A percentile compares a stretch with the other conserved stretches of the same genome.
Conservation (phyloP, 1,140 invertebrate genomes). For the Phymastichus coffea region DNA sequence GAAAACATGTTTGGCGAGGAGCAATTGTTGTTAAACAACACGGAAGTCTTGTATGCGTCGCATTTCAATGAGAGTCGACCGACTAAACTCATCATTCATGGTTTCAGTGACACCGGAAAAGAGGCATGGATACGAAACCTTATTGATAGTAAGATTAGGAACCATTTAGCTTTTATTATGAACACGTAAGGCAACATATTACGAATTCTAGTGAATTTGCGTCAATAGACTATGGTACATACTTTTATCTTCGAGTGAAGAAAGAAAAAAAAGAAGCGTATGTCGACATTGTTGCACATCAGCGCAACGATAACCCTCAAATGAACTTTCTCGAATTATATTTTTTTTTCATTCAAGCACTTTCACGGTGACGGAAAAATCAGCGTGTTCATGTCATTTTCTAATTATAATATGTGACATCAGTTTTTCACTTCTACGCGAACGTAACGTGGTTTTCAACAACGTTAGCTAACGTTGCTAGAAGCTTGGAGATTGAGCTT, state of each 20-base stretch:
- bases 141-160: constrained; percentile 39
- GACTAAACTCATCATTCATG: constrained; percentile 58
- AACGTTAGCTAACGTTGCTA: too few relatives aligned
- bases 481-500: too few relatives aligned
- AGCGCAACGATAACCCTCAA: constrained; percentile 20
- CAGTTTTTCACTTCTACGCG: constrained; percentile 5
- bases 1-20: constrained; percentile 47
- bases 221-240: constrained; percentile 13
- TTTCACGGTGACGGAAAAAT: constrained; percentile 19
- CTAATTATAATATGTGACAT: constrained; percentile 13
- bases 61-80: constrained; percentile 50
- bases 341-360: constrained; percentile 22
- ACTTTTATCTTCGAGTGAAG: constrained; percentile 23
- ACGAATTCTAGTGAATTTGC: not conserved
- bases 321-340: constrained; percentile 25
- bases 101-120: constrained; percentile 55
- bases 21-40: constrained; percentile 42
- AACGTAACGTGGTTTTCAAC: too few relatives aligned
- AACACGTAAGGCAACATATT: not conserved
- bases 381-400: constrained; percentile 3
- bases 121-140: constrained; percentile 51
- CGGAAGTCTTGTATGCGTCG: constrained; percentile 44
- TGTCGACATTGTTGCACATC: constrained; percentile 35
- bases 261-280: constrained; percentile 17
- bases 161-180: not conserved